These are phyloP conservation scores for Boleophthalmus pectinirostris DNA, from an alignment of 2,113 vertebrate genomes.

Conservation along the genomic window DNA sequence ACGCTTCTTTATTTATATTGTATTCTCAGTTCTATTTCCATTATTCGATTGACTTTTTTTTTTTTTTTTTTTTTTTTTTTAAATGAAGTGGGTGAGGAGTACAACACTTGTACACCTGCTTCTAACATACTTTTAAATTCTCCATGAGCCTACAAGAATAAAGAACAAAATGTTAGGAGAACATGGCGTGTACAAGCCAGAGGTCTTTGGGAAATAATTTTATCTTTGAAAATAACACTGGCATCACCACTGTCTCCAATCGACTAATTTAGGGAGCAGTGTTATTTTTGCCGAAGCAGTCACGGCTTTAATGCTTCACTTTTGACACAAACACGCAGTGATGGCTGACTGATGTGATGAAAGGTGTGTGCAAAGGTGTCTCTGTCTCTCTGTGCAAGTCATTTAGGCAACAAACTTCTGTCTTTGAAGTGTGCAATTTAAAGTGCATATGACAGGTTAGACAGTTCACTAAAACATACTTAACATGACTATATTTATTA, in stretches of 20 bases:
- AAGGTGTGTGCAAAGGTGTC: background rate
- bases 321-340: conserved; percentile 2
- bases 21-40: no score
- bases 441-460: background rate
- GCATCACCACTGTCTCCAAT: background rate
- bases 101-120: background rate
- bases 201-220: background rate
- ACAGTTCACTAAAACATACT: background rate
- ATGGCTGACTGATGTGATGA: background rate
- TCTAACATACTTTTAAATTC: background rate
- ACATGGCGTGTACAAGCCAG: background rate
- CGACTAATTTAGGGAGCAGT: background rate
- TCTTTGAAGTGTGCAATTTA: background rate
- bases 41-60: no score
- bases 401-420: background rate
- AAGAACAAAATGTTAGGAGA: background rate
- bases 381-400: background rate
- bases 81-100: no score
- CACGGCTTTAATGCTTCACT: conserved; percentile 1
- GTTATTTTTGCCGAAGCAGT: conserved; percentile 7
- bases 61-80: no score
- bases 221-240: background rate
- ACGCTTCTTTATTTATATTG: no score
- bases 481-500: background rate
- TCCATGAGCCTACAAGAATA: background rate